Evolutionary conservation across 1,140 invertebrate genomes (phyloP), one percentile per base, ranked within the genome.

Genomic region (Macrotrachela quadricornifera): DNA sequence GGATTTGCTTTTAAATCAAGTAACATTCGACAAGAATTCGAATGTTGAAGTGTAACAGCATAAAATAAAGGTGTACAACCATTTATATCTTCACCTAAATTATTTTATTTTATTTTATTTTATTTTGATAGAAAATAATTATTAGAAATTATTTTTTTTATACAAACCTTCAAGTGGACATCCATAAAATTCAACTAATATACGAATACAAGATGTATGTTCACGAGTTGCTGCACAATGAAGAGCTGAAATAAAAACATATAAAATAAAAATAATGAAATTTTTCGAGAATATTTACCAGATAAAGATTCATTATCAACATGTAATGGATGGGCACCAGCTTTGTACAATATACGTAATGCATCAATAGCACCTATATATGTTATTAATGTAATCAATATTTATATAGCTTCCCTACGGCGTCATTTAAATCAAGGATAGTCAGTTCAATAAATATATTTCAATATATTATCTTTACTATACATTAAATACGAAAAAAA

Each of bases 191-290:
- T 63, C 62, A 39, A 95, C 76, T 36, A 96, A 70, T 4, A 80
- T 81, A 58, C 94, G 85, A 36, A 95, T 73, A 63, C 87, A 91
- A 60, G 88, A 81, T 0, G 80, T 80, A 64, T 96, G 86, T 6
- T 92, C 92, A 54, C 90, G 73, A 14, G 85, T 90, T 0, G 90
- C 85, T 0, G 90, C 90, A 71, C 90, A 96, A 64, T 96, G 91
- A 15, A 96, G 67, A 0, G 86, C 87, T 67, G 62, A n/a, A n/a
- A n/a, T n/a, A n/a, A n/a, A 42, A 64, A 64, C 10, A 49, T 16
- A 57, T 14, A 16, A 36, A 1, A 21, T 46, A 15, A 21, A 43
- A n/a, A 30, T 2, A 30, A 4, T 30, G 21, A 30, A 30, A 4
- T 30, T 30, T 4, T 30, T 30, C 8, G 8, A 8, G 8, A 30